Base-by-base conservation (phyloP, 2,888 invertebrate species). In the Megamerina dolium region DNA sequence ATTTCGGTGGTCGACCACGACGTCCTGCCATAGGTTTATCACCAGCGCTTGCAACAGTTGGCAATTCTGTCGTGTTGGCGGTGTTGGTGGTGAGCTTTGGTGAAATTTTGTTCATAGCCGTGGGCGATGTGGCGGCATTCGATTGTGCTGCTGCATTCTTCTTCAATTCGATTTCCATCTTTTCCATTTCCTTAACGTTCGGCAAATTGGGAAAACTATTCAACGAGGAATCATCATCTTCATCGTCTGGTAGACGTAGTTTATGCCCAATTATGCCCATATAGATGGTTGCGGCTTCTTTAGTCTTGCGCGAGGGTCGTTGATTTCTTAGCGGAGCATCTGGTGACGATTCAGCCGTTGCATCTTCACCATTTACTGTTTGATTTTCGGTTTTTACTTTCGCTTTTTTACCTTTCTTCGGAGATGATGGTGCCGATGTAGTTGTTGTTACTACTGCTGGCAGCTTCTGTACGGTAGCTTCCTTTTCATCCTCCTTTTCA, bases 211-310 rank as follows among this genome's bases (percentile, higher is more conserved):
- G 80, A 63, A 80, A 82, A 63, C 82, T 82, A 53, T 79, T 80
- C 18, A 81, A 66, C 0, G 83, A 82, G 10, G 76, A 59, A 56
- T 77, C 78, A 57, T 81, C 82, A 21, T 80, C 81, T 50, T 79
- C 77, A 18, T 77, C 69, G 45, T 77, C 76, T 19, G 79, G 79
- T 51, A 78, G 74, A 16, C 80, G 78, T 38, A 85, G 70, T 61
- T 83, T 83, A 53, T 82, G 79, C 4, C 82, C 82, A 36, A 85
- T 73, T 50, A 85, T 77, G 58, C 84, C 84, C 81, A 85, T 81
- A 53, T 83, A 84, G 41, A 83, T 77, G 6, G 83, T 77, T 2
- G 85, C 85, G 18, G 83, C 83, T 68, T 84, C 83, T 65, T 85
- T 86, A 1, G 84, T 84, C 66, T 83, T 85, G 26, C 85, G 73